Conservation (phyloP, 1,140 invertebrate genomes). For the Meloidogyne chitwoodi region DNA sequence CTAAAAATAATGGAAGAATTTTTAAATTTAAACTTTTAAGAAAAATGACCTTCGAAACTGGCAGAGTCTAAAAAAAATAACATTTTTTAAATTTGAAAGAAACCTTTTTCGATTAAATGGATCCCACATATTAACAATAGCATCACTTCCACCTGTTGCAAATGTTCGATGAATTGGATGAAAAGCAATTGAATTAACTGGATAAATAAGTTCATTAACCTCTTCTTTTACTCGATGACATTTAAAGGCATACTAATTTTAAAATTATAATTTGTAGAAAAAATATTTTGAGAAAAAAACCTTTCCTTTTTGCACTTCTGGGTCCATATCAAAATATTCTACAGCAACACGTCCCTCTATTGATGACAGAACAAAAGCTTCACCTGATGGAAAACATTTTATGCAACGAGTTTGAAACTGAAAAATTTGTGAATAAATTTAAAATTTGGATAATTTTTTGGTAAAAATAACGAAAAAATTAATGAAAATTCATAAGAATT, state of each 20-base stretch:
- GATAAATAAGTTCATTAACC: conserved; percentile 85
- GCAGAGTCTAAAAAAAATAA: conserved; percentile 36
- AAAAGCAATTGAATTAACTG: conserved; percentile 96
- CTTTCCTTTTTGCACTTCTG: conserved; percentile 95
- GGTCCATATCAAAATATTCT: conserved; percentile 87
- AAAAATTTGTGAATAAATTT: conserved; percentile 24
- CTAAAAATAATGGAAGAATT: not conserved
- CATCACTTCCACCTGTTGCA: conserved; percentile 78
- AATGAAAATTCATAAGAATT: no score
- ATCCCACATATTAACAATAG: conserved; percentile 47
- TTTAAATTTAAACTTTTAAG: not conserved
- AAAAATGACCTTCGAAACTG: conserved; percentile 35
- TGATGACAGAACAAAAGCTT: conserved; percentile 72
- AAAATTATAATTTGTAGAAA: not conserved
- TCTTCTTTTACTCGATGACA: conserved; percentile 70
- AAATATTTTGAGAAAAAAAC: conserved; percentile 92
- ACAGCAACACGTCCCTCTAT: conserved; percentile 90
- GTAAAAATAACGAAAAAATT: not conserved
- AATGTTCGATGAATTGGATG: conserved; percentile 94
- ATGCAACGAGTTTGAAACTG: conserved; percentile 91
- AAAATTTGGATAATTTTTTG: not conserved
- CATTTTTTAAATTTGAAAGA: no score
- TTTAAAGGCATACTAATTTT: conserved; percentile 86
- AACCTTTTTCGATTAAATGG: conserved; percentile 48
- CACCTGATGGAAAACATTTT: conserved; percentile 90